Evolutionary conservation across 2,888 invertebrate species (phyloP).

Genomic region (Campoletis raptor): DNA sequence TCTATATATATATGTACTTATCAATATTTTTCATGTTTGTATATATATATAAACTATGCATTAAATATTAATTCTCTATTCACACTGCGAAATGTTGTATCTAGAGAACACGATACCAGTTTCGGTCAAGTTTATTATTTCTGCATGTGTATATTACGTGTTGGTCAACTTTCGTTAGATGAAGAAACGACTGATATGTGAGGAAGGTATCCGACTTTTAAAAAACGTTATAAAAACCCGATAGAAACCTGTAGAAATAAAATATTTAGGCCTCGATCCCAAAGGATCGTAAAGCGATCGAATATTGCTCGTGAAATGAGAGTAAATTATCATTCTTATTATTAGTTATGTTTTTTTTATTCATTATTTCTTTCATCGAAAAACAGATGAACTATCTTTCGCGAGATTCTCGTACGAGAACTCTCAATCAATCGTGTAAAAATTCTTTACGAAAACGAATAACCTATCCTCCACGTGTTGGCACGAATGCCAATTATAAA

Average conservation of each 20-base stretch:
- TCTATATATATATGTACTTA: constrained; percentile 28
- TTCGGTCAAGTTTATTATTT: constrained; percentile 47
- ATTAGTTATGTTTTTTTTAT: constrained; percentile 29
- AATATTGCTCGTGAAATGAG: constrained; percentile 37
- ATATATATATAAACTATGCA: constrained; percentile 57
- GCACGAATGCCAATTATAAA: constrained; percentile 44
- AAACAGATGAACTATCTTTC: constrained; percentile 18
- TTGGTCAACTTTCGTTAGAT: constrained; percentile 64
- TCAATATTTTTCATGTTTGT: neutral
- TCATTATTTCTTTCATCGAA: constrained; percentile 22
- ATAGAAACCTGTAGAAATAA: constrained; percentile 70
- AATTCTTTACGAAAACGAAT: constrained; percentile 24
- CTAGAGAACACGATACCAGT: constrained; percentile 49
- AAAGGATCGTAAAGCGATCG: constrained; percentile 44
- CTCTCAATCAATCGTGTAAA: constrained; percentile 39
- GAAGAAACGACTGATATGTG: constrained; percentile 70
- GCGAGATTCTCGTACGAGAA: constrained; percentile 26
- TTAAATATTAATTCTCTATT: constrained; percentile 69
- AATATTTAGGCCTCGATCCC: constrained; percentile 62
- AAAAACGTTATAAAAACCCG: constrained; percentile 68
- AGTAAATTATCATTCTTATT: constrained; percentile 1
- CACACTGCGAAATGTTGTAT: constrained; percentile 67
- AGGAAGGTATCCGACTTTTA: constrained; percentile 52
- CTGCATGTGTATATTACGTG: constrained; percentile 13
- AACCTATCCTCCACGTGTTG: constrained; percentile 54